phyloP scores from a whole-genome alignment of 2,888 invertebrate species.

The Lithophane semibrunnea region DNA sequence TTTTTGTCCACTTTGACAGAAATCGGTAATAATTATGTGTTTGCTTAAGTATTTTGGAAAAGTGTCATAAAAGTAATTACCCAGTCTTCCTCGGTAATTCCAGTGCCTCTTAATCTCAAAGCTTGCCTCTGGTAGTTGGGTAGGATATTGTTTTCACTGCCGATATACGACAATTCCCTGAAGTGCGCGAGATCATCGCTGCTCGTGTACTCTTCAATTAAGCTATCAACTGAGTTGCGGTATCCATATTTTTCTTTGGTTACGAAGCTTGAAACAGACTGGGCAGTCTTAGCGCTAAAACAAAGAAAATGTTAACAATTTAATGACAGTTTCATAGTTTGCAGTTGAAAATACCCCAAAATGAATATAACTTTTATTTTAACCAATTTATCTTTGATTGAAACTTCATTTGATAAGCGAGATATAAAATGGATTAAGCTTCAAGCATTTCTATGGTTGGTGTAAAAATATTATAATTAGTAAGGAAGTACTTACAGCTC shows the following conservation, averaged over 20 bases:
- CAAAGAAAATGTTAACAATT: background rate
- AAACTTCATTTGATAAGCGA: background rate
- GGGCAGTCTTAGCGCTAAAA: slow-evolving; percentile 85
- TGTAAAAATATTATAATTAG: background rate
- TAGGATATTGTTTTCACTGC: slow-evolving; percentile 89
- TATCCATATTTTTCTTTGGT: slow-evolving; percentile 84
- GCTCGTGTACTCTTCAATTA: slow-evolving; percentile 77
- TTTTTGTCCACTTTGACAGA: background rate
- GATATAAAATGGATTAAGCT: background rate
- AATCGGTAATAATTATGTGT: background rate
- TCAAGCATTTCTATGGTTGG: background rate
- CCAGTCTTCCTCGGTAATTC: slow-evolving; percentile 76
- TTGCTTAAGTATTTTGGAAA: background rate
- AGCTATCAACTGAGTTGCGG: slow-evolving; percentile 86
- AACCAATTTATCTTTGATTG: background rate
- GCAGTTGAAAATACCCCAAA: background rate
- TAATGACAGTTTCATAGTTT: background rate
- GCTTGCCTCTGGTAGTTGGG: slow-evolving; percentile 84
- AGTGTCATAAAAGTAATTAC: slow-evolving; percentile 66
- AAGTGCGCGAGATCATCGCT: slow-evolving; percentile 83
- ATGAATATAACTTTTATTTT: background rate
- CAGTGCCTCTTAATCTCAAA: slow-evolving; percentile 74
- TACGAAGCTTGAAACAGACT: slow-evolving; percentile 84
- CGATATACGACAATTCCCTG: slow-evolving; percentile 83
- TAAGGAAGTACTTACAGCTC: slow-evolving; percentile 86